Evolutionary conservation across 1,140 invertebrate species (phyloP).

Genomic region (Lutraria rhynchaena): DNA sequence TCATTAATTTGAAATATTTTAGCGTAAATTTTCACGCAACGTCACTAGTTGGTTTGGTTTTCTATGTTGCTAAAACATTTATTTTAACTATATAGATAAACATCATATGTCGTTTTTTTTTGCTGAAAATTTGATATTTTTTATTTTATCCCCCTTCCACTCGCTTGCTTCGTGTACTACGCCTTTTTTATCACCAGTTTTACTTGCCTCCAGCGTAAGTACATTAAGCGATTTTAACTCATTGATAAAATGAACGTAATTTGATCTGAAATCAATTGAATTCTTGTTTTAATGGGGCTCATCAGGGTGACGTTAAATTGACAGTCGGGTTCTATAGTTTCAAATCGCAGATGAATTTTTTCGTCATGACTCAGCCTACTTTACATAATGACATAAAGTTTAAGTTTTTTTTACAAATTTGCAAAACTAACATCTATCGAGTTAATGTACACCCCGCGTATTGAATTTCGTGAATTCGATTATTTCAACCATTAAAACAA

Average conservation of each 20-base stretch:
- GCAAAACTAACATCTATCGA: not conserved
- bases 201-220: not conserved
- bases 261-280: slow-evolving; percentile 8
- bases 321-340: slow-evolving; percentile 1
- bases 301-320: not conserved
- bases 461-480: not conserved
- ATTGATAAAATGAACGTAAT: not conserved
- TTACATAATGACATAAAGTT: not conserved
- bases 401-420: not conserved
- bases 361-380: not conserved
- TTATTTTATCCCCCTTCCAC: no score
- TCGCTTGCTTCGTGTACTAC: no score
- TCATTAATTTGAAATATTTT: no score
- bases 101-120: no score
- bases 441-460: not conserved
- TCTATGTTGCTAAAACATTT: no score
- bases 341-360: not conserved
- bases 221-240: not conserved
- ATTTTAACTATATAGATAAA: no score
- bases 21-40: no score
- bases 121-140: no score
- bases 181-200: not conserved
- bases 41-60: no score
- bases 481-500: no score
- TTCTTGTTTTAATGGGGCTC: not conserved